A percentile compares a stretch with the other conserved stretches of the same genome.
These are phyloP conservation scores for Siniperca obscura DNA, from an alignment of 2,797 vertebrate species.

Conservation along the genomic window DNA sequence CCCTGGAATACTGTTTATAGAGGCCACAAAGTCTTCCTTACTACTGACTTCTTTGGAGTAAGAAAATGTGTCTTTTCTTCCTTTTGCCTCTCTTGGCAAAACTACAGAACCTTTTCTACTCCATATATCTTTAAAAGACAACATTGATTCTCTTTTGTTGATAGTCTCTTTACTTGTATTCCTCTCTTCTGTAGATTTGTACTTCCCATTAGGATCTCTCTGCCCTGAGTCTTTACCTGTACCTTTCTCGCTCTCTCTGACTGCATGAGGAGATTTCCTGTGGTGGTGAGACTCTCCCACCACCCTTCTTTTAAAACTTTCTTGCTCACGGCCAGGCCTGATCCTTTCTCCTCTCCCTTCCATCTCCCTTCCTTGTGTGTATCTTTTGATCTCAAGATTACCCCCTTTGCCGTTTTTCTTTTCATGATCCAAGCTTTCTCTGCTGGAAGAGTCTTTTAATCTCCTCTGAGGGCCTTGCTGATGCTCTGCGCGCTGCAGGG, in stretches of 20 bases:
- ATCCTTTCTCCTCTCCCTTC: constrained; percentile 49
- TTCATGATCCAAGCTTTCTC: constrained; percentile 65
- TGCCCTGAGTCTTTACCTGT: constrained; percentile 52
- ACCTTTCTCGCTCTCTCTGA: constrained; percentile 53
- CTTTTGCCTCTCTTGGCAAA: constrained; percentile 50
- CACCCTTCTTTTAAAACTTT: constrained; percentile 58
- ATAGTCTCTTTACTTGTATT: constrained; percentile 50
- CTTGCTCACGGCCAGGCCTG: constrained; percentile 43
- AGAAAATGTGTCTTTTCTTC: constrained; percentile 47
- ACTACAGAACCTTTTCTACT: constrained; percentile 59
- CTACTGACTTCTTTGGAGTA: constrained; percentile 61
- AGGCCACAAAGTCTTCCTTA: constrained; percentile 46
- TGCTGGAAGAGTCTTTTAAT: constrained; percentile 53
- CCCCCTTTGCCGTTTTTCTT: constrained; percentile 64
- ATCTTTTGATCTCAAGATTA: constrained; percentile 51
- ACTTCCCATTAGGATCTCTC: constrained; percentile 65
- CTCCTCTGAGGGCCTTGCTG: constrained; percentile 55
- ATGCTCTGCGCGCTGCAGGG: constrained; percentile 50
- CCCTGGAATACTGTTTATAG: constrained; percentile 67
- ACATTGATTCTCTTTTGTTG: constrained; percentile 59
- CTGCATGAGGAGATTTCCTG: constrained; percentile 32
- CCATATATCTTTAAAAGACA: constrained; percentile 56
- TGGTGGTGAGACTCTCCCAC: constrained; percentile 69
- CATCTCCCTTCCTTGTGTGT: constrained; percentile 44
- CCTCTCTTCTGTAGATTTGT: constrained; percentile 48